phyloP scores from a whole-genome alignment of 2,113 vertebrate genomes.

The Urocitellus parryii region DNA sequence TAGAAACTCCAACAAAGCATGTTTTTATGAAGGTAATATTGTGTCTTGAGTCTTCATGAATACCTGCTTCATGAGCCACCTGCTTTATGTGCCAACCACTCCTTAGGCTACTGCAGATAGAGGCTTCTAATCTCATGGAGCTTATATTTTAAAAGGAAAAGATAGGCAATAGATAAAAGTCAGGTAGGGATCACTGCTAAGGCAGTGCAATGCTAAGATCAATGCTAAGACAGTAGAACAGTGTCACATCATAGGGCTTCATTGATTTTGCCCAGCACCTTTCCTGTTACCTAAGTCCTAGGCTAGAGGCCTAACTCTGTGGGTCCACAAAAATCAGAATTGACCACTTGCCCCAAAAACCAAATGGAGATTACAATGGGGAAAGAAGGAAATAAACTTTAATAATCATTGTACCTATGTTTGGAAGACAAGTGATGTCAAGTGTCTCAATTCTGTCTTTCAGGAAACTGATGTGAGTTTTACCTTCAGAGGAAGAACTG shows the following conservation, averaged over 20 bases:
- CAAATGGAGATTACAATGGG: too few relatives aligned
- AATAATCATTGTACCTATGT: too few relatives aligned
- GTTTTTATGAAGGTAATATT: background rate
- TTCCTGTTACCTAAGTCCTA: too few relatives aligned
- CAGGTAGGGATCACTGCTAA: background rate
- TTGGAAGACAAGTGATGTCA: too few relatives aligned
- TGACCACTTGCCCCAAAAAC: too few relatives aligned
- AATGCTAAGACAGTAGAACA: background rate
- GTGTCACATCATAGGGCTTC: background rate
- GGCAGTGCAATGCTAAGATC: too few relatives aligned
- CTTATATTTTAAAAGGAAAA: conserved; percentile 20
- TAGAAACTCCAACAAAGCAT: background rate
- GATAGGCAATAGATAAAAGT: background rate
- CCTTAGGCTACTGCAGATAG: background rate
- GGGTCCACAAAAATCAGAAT: too few relatives aligned
- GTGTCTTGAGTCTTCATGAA: background rate
- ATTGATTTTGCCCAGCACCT: background rate
- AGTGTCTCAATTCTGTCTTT: too few relatives aligned
- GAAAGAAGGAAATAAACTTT: too few relatives aligned
- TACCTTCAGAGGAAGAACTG: too few relatives aligned
- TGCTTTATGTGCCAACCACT: background rate
- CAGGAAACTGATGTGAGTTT: too few relatives aligned
- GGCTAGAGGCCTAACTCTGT: too few relatives aligned
- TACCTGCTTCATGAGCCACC: background rate
- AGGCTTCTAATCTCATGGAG: background rate